A percentile compares a stretch with the other conserved stretches of the same genome.
Evolutionary conservation across 2,888 invertebrate species (phyloP).

Genomic region (Drosophila aldrichi): DNA sequence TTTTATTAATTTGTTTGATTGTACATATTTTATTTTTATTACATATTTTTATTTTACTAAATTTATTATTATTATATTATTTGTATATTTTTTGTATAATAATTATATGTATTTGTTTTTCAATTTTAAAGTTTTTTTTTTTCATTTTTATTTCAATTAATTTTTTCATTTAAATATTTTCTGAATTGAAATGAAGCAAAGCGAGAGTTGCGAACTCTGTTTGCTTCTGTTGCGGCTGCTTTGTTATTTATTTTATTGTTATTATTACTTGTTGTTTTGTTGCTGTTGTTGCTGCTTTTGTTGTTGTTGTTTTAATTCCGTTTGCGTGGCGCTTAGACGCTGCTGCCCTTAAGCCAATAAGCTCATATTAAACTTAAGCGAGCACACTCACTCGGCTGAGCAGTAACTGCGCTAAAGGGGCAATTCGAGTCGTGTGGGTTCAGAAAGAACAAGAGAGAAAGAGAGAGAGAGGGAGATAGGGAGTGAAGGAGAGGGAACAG

Average conservation of each 20-base stretch:
- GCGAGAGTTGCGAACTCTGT: neutral
- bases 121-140: neutral
- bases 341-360: conserved; percentile 67
- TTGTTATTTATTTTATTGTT: conserved; percentile 11
- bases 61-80: too few species aligned
- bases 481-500: too few species aligned
- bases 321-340: conserved; percentile 19
- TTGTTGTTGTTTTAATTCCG: conserved; percentile 8
- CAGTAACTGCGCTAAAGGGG: conserved; percentile 22
- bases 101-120: neutral
- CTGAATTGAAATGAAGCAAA: neutral
- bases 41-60: too few species aligned
- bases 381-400: conserved; percentile 34
- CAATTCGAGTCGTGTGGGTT: neutral
- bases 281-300: too few species aligned
- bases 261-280: conserved; percentile 19
- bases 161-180: neutral
- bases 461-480: neutral
- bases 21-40: too few species aligned
- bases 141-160: neutral
- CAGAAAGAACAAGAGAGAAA: neutral
- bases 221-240: neutral
- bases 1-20: too few species aligned
- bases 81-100: too few species aligned
- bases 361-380: conserved; percentile 71